Evolutionary conservation across 2,113 vertebrate species (phyloP).

Genomic region (western clawed frog (Xenopus tropicalis)): DNA sequence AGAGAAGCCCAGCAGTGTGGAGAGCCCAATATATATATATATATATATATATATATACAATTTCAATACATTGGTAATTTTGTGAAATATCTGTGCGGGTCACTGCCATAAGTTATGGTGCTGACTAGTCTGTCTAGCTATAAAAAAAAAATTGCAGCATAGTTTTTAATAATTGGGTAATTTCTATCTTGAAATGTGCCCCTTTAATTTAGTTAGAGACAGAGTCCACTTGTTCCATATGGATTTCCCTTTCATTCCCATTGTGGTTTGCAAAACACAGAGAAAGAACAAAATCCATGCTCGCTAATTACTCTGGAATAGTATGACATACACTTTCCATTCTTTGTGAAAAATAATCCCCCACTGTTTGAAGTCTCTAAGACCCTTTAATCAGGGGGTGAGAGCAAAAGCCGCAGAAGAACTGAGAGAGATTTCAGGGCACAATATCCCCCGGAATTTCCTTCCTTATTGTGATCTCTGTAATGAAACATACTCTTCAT

Average conservation of each 20-base stretch:
- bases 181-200: not conserved
- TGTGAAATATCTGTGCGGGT: too few species aligned
- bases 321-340: not conserved
- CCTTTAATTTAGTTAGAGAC: not conserved
- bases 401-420: not conserved
- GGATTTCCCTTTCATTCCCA: not conserved
- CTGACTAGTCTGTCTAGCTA: too few species aligned
- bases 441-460: constrained; percentile 13
- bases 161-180: not conserved
- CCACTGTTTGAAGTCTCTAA: not conserved
- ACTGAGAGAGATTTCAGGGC: not conserved
- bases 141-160: not conserved
- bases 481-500: constrained; percentile 2
- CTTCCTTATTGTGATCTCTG: constrained; percentile 7
- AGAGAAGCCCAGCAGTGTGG: too few species aligned
- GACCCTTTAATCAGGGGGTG: constrained; percentile 18
- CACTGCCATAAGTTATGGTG: too few species aligned
- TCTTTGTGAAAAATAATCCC: not conserved
- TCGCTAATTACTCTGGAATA: not conserved
- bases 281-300: not conserved
- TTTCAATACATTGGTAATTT: too few species aligned
- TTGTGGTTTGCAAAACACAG: not conserved
- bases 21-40: too few species aligned
- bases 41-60: too few species aligned
- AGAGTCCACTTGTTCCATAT: too few species aligned